Base-by-base conservation (phyloP, 2,888 invertebrate genomes). In the Euplexia lucipara region DNA sequence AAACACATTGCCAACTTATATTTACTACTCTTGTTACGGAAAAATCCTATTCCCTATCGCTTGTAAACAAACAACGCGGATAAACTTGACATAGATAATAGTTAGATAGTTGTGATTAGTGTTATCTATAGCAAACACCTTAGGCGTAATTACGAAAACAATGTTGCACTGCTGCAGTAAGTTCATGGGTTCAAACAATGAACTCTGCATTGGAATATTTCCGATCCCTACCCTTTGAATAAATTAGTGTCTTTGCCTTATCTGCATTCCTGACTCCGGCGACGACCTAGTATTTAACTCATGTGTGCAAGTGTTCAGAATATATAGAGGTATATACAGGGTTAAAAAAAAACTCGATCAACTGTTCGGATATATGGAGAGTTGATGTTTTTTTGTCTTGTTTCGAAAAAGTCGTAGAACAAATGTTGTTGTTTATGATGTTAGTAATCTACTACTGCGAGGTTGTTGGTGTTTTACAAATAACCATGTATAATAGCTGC, bases 41-140 rank as follows among this genome's bases (percentile, higher is more conserved):
- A 91, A 91, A 90, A 84, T 86, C 89, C 91, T 75, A 81, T 78
- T 70, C 68, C 34, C 48, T 83, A 87, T 83, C 79, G 61, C 65
- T 76, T 74, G 84, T 85, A 88, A 87, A 88, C 75, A 86, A 85
- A 84, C 68, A 78, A 66, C 70, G 64, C 41, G 66, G 76, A 82
- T 84, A 84, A 81, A 83, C 78, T 80, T 79, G 81, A 80, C 76
- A 80, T 37, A 73, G 83, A 86, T 83, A 82, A 57, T 65, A 64
- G 69, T 81, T 72, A 78, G 72, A 79, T 83, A 76, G 20, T 35
- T 44, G 32, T 53, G 79, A 75, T 79, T 75, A 70, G 9, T 32
- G 51, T 70, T 79, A 81, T 83, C 78, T 66, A 59, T 34, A 67
- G 37, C 37, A 66, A 74, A 70, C 52, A 45, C 52, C 48, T 59